Evolutionary conservation across 2,113 vertebrate genomes (phyloP), one percentile per base, ranked within the genome.

Genomic region (Turdus rufiventris): DNA sequence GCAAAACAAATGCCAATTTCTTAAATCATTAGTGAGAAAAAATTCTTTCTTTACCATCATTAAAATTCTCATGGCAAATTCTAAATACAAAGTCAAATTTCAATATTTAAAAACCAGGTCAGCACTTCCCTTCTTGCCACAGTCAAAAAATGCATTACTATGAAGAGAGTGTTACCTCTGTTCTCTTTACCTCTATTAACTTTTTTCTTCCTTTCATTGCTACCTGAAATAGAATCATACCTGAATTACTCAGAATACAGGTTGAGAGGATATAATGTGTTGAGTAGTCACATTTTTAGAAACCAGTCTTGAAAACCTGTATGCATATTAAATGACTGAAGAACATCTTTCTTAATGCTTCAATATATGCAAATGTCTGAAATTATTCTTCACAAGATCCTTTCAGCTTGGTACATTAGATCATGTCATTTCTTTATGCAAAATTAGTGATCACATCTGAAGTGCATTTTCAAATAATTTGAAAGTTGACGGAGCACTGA

Each of bases 261-360:
- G 34, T 47, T 76, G 66, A 79, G 74, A 92, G 34, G 45, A 45
- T 85, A 70, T 79, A 89, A 92, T 82, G 24, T 82, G 62, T 92
- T 92, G 50, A 61, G 77, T 31, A 89, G 57, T 81, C 53, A 92
- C 77, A 89, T 87, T 94, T 95, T 93, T 85, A 93, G 91, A 91
- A 94, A 40, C 28, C 19, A 77, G 38, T 50, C 65, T 92, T 75
- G 56, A 48, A 79, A 90, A 80, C 28, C 18, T 76, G 18, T 68
- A 63, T 84, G 75, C 50, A 67, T 43, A 29, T 80, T 81, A 89
- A 89, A 42, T 36, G 36, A 56, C 61, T 91, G 74, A 80, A 91
- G 63, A 73, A 72, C 60, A 38, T 81, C 79, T 95, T 67, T 61
- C 25, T 25, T 75, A 83, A 68, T 0, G 1, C 36, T 72, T 93